Base-by-base conservation (phyloP, 2,113 vertebrate genomes). In the Penelope pileata region DNA sequence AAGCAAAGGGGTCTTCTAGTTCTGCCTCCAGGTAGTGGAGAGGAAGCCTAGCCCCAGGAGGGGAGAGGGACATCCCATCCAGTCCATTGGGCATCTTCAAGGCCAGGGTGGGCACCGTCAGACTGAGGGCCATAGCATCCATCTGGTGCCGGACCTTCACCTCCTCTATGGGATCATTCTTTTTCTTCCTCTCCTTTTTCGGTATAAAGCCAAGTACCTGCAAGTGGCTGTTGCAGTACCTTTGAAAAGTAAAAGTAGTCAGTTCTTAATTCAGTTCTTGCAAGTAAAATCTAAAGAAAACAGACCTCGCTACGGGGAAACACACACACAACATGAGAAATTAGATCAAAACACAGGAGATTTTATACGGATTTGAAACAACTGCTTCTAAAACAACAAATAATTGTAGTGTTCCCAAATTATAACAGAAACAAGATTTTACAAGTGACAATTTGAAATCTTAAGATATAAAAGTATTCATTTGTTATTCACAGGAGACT, bases 141-240 rank as follows among this genome's bases (percentile, higher is more conserved):
- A 99, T 98, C 95, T 99, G 99, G 96, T 98, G 98, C 95, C 98
- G 97, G 67, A 98, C 98, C 95, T 99, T 99, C 69, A 99, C 98
- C 60, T 99, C 99, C 91, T 99, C 99, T 97, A 99, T 94, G 84
- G 98, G 97, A 87, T 99, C 99, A 76, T 99, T 99, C 98, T 99
- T 99, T 98, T 99, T 99, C 98, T 99, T 99, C 93, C 99, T 98
- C 97, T 99, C 99, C 97, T 99, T 99, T 98, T 99, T 99, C 88
- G 99, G 99, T 98, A 99, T 99, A 97, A 99, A 99, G 95, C 99
- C 99, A 91, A 99, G 99, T 96, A 99, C 99, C 97, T 99, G 99
- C 96, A 99, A 98, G 94, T 99, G 99, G 97, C 99, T 99, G 98
- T 99, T 99, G 98, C 99, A 99, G 98, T 99, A 99, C 98, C 99